Conservation (phyloP, 35 echinoderm and acorn worm species). For the Anneissia japonica region DNA sequence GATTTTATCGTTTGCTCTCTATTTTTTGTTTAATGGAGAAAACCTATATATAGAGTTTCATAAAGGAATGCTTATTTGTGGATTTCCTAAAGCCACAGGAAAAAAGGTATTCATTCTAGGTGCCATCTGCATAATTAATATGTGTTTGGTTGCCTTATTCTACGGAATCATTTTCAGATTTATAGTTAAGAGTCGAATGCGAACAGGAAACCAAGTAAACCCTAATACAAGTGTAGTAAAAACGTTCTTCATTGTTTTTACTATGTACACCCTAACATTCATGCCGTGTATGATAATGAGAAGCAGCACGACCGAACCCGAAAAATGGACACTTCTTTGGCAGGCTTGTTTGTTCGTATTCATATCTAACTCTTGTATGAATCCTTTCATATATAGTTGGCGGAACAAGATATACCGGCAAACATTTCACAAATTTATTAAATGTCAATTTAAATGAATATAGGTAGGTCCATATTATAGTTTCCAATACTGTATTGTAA, state of each 20-base stretch:
- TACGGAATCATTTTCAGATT: neutral
- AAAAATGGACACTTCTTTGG: neutral
- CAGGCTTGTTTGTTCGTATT: neutral
- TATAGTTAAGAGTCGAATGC: neutral
- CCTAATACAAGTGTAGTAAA: neutral
- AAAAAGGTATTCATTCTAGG: neutral
- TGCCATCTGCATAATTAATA: neutral
- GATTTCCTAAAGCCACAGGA: neutral
- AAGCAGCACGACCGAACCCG: neutral
- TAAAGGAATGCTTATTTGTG: neutral
- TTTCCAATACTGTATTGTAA: no score
- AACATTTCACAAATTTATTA: neutral
- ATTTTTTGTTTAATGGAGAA: neutral
- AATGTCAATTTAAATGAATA: neutral
- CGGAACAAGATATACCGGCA: neutral
- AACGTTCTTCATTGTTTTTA: neutral
- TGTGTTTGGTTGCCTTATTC: neutral
- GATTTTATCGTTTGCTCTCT: neutral
- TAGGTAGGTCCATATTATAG: no score
- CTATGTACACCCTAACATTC: neutral
- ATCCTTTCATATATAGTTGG: neutral
- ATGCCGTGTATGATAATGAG: neutral
- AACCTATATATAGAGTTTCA: neutral
- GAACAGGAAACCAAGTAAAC: neutral
- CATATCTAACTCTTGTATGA: neutral